Conservation (phyloP, 2,888 invertebrate species). For the Cordylochernes scorpioides region DNA sequence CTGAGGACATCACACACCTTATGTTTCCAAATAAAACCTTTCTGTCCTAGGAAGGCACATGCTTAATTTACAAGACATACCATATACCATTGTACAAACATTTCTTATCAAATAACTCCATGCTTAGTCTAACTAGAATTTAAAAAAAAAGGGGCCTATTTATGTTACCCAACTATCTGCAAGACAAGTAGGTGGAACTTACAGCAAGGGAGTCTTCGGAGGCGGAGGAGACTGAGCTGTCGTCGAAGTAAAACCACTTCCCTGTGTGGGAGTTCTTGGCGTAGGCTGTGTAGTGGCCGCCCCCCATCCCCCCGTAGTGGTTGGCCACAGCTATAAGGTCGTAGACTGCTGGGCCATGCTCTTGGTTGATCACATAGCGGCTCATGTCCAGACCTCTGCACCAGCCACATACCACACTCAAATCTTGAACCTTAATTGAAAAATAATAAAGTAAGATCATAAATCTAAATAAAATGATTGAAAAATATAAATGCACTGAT, state of each 20-base stretch:
- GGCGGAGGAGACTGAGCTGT: slow-evolving; percentile 23
- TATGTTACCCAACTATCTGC: not conserved
- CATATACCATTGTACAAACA: too few species aligned
- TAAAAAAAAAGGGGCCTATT: not conserved
- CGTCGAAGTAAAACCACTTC: slow-evolving; percentile 29
- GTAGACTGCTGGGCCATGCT: slow-evolving; percentile 22
- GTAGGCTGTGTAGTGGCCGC: slow-evolving; percentile 28
- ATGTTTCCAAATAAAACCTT: too few species aligned
- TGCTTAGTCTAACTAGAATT: not conserved
- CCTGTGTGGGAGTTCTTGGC: slow-evolving; percentile 24
- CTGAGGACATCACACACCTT: too few species aligned
- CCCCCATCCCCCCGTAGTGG: slow-evolving; percentile 28
- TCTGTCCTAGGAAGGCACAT: too few species aligned
- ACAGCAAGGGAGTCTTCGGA: slow-evolving; percentile 24
- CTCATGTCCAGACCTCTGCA: slow-evolving; percentile 23
- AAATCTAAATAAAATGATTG: too few species aligned
- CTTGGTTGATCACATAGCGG: slow-evolving; percentile 24
- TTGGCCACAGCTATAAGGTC: slow-evolving; percentile 29
- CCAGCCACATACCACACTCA: slow-evolving; percentile 12
- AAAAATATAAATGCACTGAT: too few species aligned
- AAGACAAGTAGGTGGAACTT: too few species aligned
- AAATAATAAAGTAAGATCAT: too few species aligned
- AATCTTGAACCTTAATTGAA: not conserved
- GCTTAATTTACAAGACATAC: too few species aligned
- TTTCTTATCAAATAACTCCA: too few species aligned